Base-by-base conservation (phyloP, 2,113 vertebrate genomes). In the Bubo blakistoni region DNA sequence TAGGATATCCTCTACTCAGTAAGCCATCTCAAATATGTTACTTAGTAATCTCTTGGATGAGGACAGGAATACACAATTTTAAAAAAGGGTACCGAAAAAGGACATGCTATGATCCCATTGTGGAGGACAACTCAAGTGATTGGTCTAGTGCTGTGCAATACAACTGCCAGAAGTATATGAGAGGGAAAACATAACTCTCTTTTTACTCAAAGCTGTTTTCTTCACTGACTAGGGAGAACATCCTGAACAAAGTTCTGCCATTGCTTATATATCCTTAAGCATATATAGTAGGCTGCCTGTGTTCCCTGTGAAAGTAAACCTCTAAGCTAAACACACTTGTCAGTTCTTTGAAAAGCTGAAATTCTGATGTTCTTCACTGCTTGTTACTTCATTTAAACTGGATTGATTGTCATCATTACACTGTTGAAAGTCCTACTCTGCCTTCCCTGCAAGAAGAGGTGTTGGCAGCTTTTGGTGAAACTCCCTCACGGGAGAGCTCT, bases 41-140 rank as follows among this genome's bases (percentile, higher is more conserved):
- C 20, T 85, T 49, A 34, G 13, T 47, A 51, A 19, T 20, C 20
- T 84, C 46, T 66, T 85, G 73, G 65, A 40, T 40, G 55, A 66
- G 20, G 27, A 32, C 11, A 72, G n/a, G n/a, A 69, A 44, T n/a
- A 51, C 8, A 57, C 9, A 36, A n/a, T 9, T 40, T 16, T 34
- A 61, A 24, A 19, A 21, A 24, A 5, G 6, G 7, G 1, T 46
- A 86, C 84, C 1, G 0, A 32, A 79, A 63, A 88, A 90, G 52
- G 74, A 2, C 4, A 1, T 72, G 19, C 20, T 67, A 2, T 11
- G 27, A 26, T 78, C 46, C 46, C 5, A 4, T 27, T 0, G 0
- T 24, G 40, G 40, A 74, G 52, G 29, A 78, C 10, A 74, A 4
- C 25, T 34, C 1, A 54, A 81, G 14, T 27, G 27, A 54, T 74